Conservation (phyloP, 2,113 vertebrate species). For the Lophura nycthemera region DNA sequence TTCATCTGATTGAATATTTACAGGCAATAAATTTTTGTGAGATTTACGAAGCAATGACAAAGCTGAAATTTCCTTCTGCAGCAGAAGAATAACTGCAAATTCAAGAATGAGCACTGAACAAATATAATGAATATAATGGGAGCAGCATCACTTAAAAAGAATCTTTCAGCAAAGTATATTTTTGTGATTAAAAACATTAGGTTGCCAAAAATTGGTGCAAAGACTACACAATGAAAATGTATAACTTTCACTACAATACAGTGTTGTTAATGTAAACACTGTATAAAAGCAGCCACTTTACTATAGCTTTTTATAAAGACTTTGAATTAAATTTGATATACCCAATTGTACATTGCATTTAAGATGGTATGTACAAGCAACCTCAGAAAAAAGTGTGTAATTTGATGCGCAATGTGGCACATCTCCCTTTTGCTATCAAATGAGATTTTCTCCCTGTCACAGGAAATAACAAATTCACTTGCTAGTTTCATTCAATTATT, state of each 20-base stretch:
- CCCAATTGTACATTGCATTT: background rate
- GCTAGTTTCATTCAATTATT: background rate
- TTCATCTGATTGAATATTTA: background rate
- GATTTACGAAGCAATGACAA: background rate
- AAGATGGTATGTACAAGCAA: background rate
- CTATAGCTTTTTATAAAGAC: background rate
- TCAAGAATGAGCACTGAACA: background rate
- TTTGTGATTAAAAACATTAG: background rate
- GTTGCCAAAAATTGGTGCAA: background rate
- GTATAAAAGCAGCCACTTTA: background rate
- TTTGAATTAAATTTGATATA: background rate
- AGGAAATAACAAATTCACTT: background rate
- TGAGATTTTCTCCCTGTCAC: background rate
- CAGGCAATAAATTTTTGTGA: background rate
- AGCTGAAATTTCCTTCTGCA: background rate
- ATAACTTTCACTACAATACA: background rate
- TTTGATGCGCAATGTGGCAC: background rate
- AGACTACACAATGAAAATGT: background rate
- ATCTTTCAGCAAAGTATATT: background rate
- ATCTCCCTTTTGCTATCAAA: background rate
- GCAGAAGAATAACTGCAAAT: background rate
- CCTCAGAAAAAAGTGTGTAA: background rate
- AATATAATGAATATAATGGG: background rate
- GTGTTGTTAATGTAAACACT: background rate
- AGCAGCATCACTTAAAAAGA: background rate